Conservation (phyloP, 2,113 vertebrate species). For the Hydrochoerus hydrochaeris region DNA sequence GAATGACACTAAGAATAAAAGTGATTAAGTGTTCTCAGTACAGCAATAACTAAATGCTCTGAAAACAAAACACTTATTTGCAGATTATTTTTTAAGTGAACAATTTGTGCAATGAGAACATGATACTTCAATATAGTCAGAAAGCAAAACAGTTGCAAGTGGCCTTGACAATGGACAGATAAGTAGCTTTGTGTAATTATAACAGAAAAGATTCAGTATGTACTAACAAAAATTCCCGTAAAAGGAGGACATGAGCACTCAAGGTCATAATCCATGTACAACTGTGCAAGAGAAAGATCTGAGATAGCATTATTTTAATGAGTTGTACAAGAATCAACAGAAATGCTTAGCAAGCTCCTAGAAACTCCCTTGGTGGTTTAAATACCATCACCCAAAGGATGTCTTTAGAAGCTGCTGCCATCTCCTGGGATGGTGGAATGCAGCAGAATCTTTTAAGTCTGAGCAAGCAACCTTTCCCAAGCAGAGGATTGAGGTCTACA, state of each 20-base stretch:
- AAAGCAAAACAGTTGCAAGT: slow-evolving; percentile 23
- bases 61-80: neutral
- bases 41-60: neutral
- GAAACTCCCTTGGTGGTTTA: neutral
- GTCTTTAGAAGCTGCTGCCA: neutral
- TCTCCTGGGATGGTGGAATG: neutral
- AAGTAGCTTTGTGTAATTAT: neutral
- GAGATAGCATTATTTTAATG: neutral
- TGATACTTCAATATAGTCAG: neutral
- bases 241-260: slow-evolving; percentile 46
- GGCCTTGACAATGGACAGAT: slow-evolving; percentile 60
- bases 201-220: neutral
- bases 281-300: neutral
- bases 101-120: neutral
- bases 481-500: neutral
- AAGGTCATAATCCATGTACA: slow-evolving; percentile 39
- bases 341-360: neutral
- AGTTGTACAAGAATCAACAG: neutral
- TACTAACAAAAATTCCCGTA: slow-evolving; percentile 52
- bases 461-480: neutral
- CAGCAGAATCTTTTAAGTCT: neutral
- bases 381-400: neutral
- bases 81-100: neutral
- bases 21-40: neutral
- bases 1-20: neutral